These are phyloP conservation scores for Tanypteryx hageni DNA, from an alignment of 2,888 invertebrate genomes.

Conservation along the genomic window DNA sequence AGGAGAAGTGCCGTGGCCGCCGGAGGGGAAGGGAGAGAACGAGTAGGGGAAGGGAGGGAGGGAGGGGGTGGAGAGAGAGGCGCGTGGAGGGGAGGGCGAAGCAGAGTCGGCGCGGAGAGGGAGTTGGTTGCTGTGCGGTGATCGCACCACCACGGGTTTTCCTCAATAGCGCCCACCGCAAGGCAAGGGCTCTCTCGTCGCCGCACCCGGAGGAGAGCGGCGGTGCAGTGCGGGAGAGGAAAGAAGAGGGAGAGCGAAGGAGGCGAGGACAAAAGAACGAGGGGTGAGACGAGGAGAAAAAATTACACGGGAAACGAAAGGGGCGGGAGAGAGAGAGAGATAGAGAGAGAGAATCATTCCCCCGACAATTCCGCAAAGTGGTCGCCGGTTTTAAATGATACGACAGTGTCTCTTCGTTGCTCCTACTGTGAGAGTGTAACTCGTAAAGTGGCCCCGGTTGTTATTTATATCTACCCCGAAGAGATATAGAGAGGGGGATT, in stretches of 20 bases:
- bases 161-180: neutral
- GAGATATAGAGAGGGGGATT: neutral
- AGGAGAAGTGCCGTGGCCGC: neutral
- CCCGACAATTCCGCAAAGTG: neutral
- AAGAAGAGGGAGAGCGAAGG: neutral
- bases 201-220: conserved; percentile 35
- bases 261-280: neutral
- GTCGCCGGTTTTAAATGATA: neutral
- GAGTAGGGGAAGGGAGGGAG: neutral
- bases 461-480: neutral
- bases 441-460: neutral
- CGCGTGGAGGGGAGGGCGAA: neutral
- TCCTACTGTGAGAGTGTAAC: neutral
- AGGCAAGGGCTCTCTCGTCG: neutral
- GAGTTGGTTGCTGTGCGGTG: conserved; percentile 51
- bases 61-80: no score
- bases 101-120: conserved; percentile 56
- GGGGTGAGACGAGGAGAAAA: no score
- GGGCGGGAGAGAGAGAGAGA: conserved; percentile 29
- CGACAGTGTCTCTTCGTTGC: neutral
- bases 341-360: no score
- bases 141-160: conserved; percentile 47
- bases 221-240: conserved; percentile 41
- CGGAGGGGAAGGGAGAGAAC: neutral
- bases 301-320: no score